Percentiles rank a stretch among this genome's conserved stretches.
These are phyloP conservation scores for Eulacestoma nigropectus DNA, from an alignment of 2,113 vertebrate species.

Conservation along the genomic window DNA sequence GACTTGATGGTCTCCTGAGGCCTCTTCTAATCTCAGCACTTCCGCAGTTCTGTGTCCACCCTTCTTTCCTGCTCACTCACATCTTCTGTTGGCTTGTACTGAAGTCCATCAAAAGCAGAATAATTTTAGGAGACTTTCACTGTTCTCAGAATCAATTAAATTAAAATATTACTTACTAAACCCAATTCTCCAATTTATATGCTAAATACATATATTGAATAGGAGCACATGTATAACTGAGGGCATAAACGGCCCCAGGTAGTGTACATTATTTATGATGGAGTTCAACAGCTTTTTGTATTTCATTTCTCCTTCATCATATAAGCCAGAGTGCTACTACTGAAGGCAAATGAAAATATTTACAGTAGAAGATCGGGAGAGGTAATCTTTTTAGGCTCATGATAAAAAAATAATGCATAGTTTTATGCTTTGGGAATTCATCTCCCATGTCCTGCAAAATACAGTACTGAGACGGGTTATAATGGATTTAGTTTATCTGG, in stretches of 20 bases:
- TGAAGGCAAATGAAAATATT: conserved; percentile 13
- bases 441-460: conserved; percentile 25
- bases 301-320: background rate
- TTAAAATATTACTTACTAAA: background rate
- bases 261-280: background rate
- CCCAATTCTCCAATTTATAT: background rate
- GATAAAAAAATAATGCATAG: background rate
- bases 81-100: background rate
- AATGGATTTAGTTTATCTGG: conserved; percentile 46
- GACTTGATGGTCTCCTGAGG: background rate
- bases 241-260: background rate
- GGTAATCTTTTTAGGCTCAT: background rate
- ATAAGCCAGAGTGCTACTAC: background rate
- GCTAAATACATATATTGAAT: background rate
- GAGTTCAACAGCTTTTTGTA: background rate
- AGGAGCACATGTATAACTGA: background rate
- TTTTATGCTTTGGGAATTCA: conserved; percentile 29
- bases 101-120: background rate
- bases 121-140: background rate
- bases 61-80: background rate
- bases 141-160: background rate
- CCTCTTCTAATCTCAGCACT: background rate
- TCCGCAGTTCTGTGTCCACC: background rate
- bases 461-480: background rate
- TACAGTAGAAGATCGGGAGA: background rate